phyloP scores from a whole-genome alignment of 2,113 vertebrate species.

The Hyaena hyaena region DNA sequence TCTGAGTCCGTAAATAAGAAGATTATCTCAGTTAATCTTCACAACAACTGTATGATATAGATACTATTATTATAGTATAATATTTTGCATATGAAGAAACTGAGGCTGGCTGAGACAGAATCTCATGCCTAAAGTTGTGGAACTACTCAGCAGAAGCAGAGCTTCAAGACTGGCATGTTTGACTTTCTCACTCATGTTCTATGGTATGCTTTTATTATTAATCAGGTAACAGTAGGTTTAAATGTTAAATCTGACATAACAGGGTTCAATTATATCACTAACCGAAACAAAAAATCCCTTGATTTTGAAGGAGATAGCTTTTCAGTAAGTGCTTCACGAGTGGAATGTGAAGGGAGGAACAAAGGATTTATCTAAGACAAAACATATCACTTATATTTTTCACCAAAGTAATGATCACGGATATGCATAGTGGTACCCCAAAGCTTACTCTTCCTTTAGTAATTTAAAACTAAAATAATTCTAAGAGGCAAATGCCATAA shows the following conservation, averaged over 20 bases:
- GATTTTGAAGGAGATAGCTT: background rate
- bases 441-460: background rate
- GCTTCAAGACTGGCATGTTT: background rate
- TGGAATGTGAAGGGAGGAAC: background rate
- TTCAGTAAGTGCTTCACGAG: background rate
- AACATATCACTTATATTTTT: slow-evolving; percentile 35
- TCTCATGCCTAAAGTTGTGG: background rate
- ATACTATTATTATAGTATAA: background rate
- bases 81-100: slow-evolving; percentile 51
- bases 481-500: background rate
- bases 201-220: background rate
- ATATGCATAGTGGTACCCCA: background rate
- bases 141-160: background rate
- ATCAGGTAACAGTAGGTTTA: background rate
- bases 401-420: background rate
- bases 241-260: background rate
- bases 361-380: background rate
- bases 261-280: background rate
- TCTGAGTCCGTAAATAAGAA: slow-evolving; percentile 63
- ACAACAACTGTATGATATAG: slow-evolving; percentile 42
- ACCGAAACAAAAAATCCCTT: background rate
- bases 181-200: background rate
- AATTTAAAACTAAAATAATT: background rate
- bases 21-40: slow-evolving; percentile 64
- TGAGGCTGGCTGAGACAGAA: background rate